Evolutionary conservation across 2,797 vertebrate genomes (phyloP).

Genomic region (Miichthys miiuy): DNA sequence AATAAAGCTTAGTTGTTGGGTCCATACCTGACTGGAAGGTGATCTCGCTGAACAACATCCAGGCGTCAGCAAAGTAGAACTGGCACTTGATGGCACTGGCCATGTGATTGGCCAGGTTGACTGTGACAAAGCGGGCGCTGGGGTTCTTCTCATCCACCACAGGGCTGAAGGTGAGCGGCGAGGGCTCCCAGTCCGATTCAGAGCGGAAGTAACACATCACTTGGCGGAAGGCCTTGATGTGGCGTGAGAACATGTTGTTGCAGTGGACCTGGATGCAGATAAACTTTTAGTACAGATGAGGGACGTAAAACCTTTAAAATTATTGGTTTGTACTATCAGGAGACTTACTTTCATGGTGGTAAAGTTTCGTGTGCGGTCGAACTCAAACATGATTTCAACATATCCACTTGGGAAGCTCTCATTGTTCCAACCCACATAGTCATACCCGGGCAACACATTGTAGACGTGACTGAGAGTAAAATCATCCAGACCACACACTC

Average conservation of each 20-base stretch:
- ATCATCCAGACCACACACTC: slow-evolving; percentile 94
- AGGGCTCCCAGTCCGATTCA: slow-evolving; percentile 93
- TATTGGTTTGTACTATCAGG: background rate
- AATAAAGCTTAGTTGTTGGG: background rate
- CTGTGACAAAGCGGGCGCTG: slow-evolving; percentile 93
- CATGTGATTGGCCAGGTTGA: slow-evolving; percentile 95
- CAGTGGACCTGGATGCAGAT: slow-evolving; percentile 90
- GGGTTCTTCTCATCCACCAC: slow-evolving; percentile 92
- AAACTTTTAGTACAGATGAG: background rate
- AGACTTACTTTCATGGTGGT: slow-evolving; percentile 94
- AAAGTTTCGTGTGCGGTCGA: slow-evolving; percentile 95
- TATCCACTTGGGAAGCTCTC: slow-evolving; percentile 90
- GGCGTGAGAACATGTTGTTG: slow-evolving; percentile 95
- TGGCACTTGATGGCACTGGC: slow-evolving; percentile 97
- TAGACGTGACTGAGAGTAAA: slow-evolving; percentile 93
- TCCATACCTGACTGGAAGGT: slow-evolving; percentile 96
- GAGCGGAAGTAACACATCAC: slow-evolving; percentile 95
- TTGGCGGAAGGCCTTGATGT: slow-evolving; percentile 94
- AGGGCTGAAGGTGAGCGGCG: slow-evolving; percentile 86
- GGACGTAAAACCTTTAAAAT: background rate
- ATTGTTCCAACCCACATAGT: slow-evolving; percentile 97
- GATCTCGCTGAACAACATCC: slow-evolving; percentile 99
- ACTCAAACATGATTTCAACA: slow-evolving; percentile 97
- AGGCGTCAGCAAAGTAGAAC: slow-evolving; percentile 94
- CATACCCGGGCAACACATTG: slow-evolving; percentile 95